Base-by-base conservation (phyloP, 2,888 invertebrate genomes). In the Tiliacea aurago region DNA sequence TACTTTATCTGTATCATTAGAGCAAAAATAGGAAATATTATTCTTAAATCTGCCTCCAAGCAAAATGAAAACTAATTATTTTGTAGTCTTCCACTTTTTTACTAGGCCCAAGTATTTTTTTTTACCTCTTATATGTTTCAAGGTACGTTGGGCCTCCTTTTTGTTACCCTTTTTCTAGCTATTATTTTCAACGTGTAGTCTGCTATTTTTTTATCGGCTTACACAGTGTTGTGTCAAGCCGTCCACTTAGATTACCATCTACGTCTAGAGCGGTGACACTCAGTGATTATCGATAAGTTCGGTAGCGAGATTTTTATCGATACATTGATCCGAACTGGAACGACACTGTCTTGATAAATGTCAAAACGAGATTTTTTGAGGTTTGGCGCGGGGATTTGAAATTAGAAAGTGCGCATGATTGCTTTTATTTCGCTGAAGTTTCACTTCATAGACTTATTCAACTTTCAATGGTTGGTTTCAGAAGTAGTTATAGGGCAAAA, bases 261-360 rank as follows among this genome's bases (percentile, higher is more conserved):
- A 85, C 86, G 88, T 90, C 90, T 92, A 93, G 93, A 92, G 93
- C 86, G 90, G 93, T 92, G 93, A 91, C 92, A 90, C 87, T 74
- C 70, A 69, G 81, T 87, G 90, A 90, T 91, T 91, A 89, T 93
- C 92, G 93, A 93, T 93, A 93, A 88, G 87, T 87, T 78, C 86
- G 78, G 84, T 84, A 82, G 84, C 84, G 78, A 84, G 91, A 92
- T 92, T 86, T 86, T 88, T 89, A 91, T 91, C 92, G 89, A 90
- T 84, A 82, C 67, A 76, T 84, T 86, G 89, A 86, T 88, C 86
- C 86, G 83, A 91, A 89, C 80, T 81, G 87, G 81, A 69, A 66
- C 81, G 65, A 78, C 72, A 73, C 73, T 70, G 78, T 78, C 79
- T 76, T 73, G 58, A 73, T 78, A 81, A 85, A 88, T 88, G 87